Percentiles rank a stretch among this genome's conserved stretches.
phyloP scores from a whole-genome alignment of 2,888 invertebrate species.

The Eilema sororculum region DNA sequence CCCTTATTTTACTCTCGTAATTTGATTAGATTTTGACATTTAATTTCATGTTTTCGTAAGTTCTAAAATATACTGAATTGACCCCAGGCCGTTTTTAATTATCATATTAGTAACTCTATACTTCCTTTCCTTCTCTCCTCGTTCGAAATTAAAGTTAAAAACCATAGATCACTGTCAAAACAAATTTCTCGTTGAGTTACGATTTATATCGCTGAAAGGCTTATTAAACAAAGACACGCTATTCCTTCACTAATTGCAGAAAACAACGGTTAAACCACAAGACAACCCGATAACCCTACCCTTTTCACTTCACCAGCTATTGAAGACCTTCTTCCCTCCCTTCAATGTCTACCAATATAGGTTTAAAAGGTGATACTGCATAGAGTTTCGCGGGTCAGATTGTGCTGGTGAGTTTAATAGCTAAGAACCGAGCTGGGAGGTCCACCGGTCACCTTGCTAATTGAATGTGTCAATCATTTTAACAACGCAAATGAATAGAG shows the following conservation, averaged over 20 bases:
- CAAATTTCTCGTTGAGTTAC: conserved; percentile 51
- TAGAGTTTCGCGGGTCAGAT: conserved; percentile 51
- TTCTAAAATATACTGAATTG: background rate
- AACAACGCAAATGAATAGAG: conserved; percentile 89
- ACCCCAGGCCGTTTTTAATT: background rate
- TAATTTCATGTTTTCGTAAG: too few species aligned
- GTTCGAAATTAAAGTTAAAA: conserved; percentile 20
- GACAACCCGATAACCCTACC: conserved; percentile 75
- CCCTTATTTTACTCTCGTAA: background rate
- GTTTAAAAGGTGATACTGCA: conserved; percentile 22
- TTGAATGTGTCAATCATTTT: conserved; percentile 94
- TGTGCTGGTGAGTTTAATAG: conserved; percentile 67
- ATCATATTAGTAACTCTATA: background rate
- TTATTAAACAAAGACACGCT: conserved; percentile 81
- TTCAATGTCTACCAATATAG: conserved; percentile 13
- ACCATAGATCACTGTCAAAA: conserved; percentile 55
- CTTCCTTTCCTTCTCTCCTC: background rate
- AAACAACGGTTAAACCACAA: conserved; percentile 81
- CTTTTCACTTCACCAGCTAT: conserved; percentile 58
- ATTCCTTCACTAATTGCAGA: conserved; percentile 81
- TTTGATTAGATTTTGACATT: background rate
- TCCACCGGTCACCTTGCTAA: conserved; percentile 89
- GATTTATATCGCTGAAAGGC: conserved; percentile 74
- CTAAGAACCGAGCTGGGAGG: conserved; percentile 84
- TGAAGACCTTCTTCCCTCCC: conserved; percentile 52